Conservation (phyloP, 1,140 invertebrate genomes). For the Sitodiplosis mosellana region DNA sequence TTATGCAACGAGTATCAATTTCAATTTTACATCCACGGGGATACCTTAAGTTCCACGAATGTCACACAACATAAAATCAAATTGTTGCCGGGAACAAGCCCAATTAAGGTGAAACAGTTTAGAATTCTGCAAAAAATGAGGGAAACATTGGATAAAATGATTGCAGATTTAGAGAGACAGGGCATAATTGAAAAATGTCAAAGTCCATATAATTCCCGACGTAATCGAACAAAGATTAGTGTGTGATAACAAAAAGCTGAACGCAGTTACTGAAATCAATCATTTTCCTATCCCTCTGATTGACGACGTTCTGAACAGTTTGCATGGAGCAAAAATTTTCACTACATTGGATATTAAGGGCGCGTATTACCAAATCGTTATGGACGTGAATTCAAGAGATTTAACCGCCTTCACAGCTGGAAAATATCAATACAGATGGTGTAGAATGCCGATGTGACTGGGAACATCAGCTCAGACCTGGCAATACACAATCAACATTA, state of each 20-base stretch:
- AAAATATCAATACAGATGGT: slow-evolving; percentile 22
- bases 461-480: slow-evolving; percentile 14
- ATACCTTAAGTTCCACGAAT: background rate
- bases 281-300: slow-evolving; percentile 28
- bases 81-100: background rate
- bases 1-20: background rate
- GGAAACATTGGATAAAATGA: slow-evolving; percentile 4
- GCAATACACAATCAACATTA: slow-evolving; percentile 11
- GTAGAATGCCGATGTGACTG: slow-evolving; percentile 26
- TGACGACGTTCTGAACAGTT: slow-evolving; percentile 21
- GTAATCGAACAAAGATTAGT: slow-evolving; percentile 12
- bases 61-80: background rate
- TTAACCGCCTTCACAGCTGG: slow-evolving; percentile 26
- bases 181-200: slow-evolving; percentile 4
- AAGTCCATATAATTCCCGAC: slow-evolving; percentile 9
- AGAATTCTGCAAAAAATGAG: background rate
- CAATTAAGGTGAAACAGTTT: background rate
- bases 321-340: slow-evolving; percentile 22
- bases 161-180: slow-evolving; percentile 2
- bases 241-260: slow-evolving; percentile 16
- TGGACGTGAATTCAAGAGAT: slow-evolving; percentile 16
- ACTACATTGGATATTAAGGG: slow-evolving; percentile 21
- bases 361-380: slow-evolving; percentile 28
- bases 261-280: slow-evolving; percentile 17
- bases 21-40: background rate